These are phyloP conservation scores for Calidris pygmaea DNA, from an alignment of 2,113 vertebrate genomes.

Conservation along the genomic window DNA sequence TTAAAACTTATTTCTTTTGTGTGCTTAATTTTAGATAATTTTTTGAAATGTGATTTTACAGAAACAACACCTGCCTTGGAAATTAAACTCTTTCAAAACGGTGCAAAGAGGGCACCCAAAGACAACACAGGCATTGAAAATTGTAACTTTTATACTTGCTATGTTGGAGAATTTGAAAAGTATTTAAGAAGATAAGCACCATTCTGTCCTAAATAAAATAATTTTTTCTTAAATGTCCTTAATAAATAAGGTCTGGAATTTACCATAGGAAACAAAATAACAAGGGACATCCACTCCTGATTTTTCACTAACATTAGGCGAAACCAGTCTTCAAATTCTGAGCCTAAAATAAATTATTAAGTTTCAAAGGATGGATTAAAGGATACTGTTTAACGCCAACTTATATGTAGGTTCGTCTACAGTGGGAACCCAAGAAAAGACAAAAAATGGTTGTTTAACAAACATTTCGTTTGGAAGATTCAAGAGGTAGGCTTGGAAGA, in stretches of 20 bases:
- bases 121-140: background rate
- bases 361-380: background rate
- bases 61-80: background rate
- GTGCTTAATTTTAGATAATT: background rate
- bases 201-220: background rate
- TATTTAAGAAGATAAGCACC: background rate
- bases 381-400: background rate
- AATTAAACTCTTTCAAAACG: background rate
- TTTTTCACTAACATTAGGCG: background rate
- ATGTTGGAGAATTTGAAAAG: background rate
- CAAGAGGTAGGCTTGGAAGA: background rate
- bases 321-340: background rate
- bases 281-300: background rate
- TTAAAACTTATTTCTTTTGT: background rate
- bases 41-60: background rate
- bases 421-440: background rate
- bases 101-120: background rate
- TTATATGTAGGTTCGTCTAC: background rate
- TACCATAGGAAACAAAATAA: background rate
- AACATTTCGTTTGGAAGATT: background rate
- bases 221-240: background rate
- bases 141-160: background rate
- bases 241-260: background rate
- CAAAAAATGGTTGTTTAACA: background rate
- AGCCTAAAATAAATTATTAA: background rate